Evolutionary conservation across 2,888 invertebrate species (phyloP).

Genomic region (Timema cristinae): DNA sequence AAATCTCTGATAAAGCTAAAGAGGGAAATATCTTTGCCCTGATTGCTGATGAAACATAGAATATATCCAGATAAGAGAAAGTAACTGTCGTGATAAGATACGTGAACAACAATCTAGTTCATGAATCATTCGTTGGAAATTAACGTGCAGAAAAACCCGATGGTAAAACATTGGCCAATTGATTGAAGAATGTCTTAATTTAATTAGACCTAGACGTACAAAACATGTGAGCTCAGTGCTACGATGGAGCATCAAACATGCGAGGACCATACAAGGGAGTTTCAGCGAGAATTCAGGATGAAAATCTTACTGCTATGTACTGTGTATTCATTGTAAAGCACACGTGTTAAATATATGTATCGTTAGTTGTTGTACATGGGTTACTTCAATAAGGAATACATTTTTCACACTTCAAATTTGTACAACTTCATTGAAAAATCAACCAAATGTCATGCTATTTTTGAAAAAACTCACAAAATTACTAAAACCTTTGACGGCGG

Average conservation of each 20-base stretch:
- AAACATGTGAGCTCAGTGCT: slow-evolving; percentile 2
- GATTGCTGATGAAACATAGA: slow-evolving; percentile 1
- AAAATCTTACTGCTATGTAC: not conserved
- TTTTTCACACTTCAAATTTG: slow-evolving; percentile 1
- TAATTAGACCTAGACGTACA: not conserved
- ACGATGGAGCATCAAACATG: not conserved
- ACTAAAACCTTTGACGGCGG: not conserved
- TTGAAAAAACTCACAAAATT: not conserved
- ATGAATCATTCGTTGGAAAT: not conserved
- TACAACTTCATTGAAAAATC: slow-evolving; percentile 12
- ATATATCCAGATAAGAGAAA: not conserved
- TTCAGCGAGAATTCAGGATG: slow-evolving; percentile 3
- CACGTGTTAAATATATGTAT: not conserved
- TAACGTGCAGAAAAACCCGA: not conserved
- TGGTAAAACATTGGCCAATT: not conserved
- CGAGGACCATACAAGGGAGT: slow-evolving; percentile 1
- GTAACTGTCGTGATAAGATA: not conserved
- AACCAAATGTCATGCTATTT: slow-evolving; percentile 2
- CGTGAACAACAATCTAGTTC: not conserved
- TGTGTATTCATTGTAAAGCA: slow-evolving; percentile 1
- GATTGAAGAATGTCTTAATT: not conserved
- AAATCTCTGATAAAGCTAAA: not conserved
- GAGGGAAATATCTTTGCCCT: not conserved
- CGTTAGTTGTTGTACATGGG: not conserved
- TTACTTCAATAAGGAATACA: not conserved